Conservation (phyloP, 2,113 vertebrate species). For the Eira barbara region DNA sequence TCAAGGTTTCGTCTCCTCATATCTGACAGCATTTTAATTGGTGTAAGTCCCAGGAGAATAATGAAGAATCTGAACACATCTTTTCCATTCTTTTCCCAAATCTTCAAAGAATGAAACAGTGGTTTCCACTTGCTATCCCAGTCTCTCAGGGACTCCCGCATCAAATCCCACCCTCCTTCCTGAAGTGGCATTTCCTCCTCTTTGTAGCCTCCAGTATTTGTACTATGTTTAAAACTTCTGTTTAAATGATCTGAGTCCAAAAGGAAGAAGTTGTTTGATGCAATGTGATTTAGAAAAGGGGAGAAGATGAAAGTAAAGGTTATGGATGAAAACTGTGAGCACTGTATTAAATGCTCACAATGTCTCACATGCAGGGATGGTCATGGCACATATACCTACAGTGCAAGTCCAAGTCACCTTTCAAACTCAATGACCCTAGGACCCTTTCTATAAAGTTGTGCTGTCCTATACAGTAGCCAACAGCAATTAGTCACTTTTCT, state of each 20-base stretch:
- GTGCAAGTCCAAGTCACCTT: not conserved
- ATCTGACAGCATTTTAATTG: conserved; percentile 9
- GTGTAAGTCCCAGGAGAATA: conserved; percentile 14
- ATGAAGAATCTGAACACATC: not conserved
- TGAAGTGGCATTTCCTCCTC: not conserved
- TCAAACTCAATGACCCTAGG: not conserved
- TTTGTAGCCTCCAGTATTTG: not conserved
- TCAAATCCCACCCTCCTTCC: not conserved
- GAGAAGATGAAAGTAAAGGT: not conserved
- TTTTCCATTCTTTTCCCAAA: conserved; percentile 26
- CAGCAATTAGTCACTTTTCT: not conserved
- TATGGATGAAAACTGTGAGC: not conserved
- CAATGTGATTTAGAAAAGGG: not conserved
- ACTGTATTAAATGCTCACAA: not conserved
- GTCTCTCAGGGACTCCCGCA: not conserved
- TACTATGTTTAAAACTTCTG: not conserved
- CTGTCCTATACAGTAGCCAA: not conserved
- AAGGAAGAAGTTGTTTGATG: not conserved
- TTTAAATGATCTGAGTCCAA: not conserved
- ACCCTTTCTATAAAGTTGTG: not conserved
- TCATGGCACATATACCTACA: not conserved
- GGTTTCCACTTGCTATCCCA: not conserved
- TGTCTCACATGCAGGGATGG: not conserved
- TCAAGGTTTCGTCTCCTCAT: not conserved
- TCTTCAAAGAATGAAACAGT: not conserved